Evolutionary conservation across 1,140 invertebrate species (phyloP), one percentile per base, ranked within the genome.

Genomic region (Brachionus plicatilis): DNA sequence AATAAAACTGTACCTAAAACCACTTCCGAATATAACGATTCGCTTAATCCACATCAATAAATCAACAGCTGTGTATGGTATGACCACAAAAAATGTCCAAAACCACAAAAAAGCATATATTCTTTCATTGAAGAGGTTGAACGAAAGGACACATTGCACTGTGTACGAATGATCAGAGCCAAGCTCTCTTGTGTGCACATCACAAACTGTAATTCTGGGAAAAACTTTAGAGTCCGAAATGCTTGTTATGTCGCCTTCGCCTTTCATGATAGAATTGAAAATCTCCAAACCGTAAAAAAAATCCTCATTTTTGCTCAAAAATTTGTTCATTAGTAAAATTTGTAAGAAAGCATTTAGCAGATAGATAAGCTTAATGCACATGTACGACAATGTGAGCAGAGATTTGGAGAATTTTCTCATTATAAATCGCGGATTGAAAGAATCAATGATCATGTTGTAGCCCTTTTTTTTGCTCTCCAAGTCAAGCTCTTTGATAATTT

Each of bases 111-210:
- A 75, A 12, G 66, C 47, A 37, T 75, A 84, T 12, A 84, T 84
- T 75, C 65, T 75, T 17, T 84, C 83, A 50, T 75, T 84, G 29
- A 84, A 84, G 1, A 84, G 14, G 75, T 84, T 84, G 27, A 84
- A 70, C 1, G 70, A 41, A 27, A 84, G 29, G 6, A 84, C 83
- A 84, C 83, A 84, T 78, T 84, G 68, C 12, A 84, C 72, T 8
- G 83, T 84, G 66, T 84, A 76, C 14, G 27, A 50, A 84, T 84
- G 83, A 20, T 75, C 50, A 9, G 60, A 41, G 20, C 83, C 83
- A 17, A 84, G n/a, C 45, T 84, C 83, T 29, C 56, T 53, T 4
- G 65, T 76, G n/a, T 53, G 33, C 17, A 84, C 37, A 76, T 84
- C 83, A 47, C 83, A 84, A 37, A 84, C 24, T 41, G 68, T 84